These are phyloP conservation scores for Lagopus muta DNA, from an alignment of 2,113 vertebrate species.

Conservation along the genomic window DNA sequence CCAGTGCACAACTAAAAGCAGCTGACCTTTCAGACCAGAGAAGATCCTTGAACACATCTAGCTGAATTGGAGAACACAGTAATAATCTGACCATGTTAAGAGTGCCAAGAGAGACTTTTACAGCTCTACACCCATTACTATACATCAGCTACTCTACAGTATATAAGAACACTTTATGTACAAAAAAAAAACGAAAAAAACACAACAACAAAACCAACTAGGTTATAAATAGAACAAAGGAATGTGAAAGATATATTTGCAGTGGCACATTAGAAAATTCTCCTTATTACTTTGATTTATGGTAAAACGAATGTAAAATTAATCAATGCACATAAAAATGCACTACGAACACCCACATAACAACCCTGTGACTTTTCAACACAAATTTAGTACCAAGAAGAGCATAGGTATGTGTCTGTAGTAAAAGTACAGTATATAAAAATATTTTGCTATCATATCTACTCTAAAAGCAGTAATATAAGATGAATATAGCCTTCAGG, in stretches of 20 bases:
- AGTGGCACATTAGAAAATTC: constrained; percentile 72
- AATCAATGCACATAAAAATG: constrained; percentile 85
- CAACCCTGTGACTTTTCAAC: constrained; percentile 78
- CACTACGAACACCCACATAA: constrained; percentile 78
- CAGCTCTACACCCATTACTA: constrained; percentile 76
- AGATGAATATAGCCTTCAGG: background rate
- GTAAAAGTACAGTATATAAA: constrained; percentile 29
- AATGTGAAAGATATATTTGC: constrained; percentile 78
- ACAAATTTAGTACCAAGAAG: constrained; percentile 72
- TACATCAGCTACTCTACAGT: constrained; percentile 77
- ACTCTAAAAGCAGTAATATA: constrained; percentile 35
- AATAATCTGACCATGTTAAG: constrained; percentile 92
- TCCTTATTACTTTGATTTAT: constrained; percentile 84
- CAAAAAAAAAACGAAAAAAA: background rate
- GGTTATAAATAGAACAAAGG: constrained; percentile 77
- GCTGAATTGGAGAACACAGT: constrained; percentile 90
- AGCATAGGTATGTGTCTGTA: constrained; percentile 12
- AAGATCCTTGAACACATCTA: constrained; percentile 97
- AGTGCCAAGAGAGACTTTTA: constrained; percentile 88
- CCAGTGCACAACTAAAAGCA: constrained; percentile 95
- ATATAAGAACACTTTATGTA: constrained; percentile 76
- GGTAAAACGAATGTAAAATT: constrained; percentile 80
- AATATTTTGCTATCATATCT: constrained; percentile 29
- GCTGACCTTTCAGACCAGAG: constrained; percentile 98
- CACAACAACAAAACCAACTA: constrained; percentile 15